Evolutionary conservation across 2,888 invertebrate species (phyloP).

Genomic region (Caenorhabditis zanzibari): DNA sequence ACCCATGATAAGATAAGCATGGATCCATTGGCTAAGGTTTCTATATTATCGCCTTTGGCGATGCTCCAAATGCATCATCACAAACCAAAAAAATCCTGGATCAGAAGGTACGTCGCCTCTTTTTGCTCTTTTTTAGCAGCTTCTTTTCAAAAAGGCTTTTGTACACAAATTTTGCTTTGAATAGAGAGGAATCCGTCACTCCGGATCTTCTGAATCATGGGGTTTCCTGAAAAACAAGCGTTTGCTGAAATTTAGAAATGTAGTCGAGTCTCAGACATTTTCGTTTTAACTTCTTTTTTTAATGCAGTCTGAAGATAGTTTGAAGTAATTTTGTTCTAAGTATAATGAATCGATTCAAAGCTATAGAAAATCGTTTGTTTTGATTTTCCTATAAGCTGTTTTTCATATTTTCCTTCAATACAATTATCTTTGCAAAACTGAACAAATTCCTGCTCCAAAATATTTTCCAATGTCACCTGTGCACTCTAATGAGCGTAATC

Average conservation of each 20-base stretch:
- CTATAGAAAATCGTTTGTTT: too few relatives aligned
- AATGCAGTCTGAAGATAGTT: too few relatives aligned
- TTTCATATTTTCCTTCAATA: too few relatives aligned
- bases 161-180: background rate
- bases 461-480: background rate
- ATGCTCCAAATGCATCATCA: constrained; percentile 73
- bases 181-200: background rate
- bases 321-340: too few relatives aligned
- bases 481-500: constrained; percentile 11
- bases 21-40: constrained; percentile 71
- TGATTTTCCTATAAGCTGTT: too few relatives aligned
- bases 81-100: constrained; percentile 73
- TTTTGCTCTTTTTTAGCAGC: constrained; percentile 1
- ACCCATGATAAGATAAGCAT: constrained; percentile 58
- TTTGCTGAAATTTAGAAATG: constrained; percentile 23
- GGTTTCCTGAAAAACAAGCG: constrained; percentile 49
- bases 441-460: too few relatives aligned
- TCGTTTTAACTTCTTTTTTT: background rate
- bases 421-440: background rate
- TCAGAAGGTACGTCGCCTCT: constrained; percentile 67
- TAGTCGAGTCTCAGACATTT: constrained; percentile 21
- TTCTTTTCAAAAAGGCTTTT: constrained; percentile 1
- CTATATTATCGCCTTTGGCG: constrained; percentile 73
- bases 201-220: constrained; percentile 44
- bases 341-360: too few relatives aligned